These are phyloP conservation scores for Lepeophtheirus salmonis DNA, from an alignment of 1,140 invertebrate species.

Conservation along the genomic window DNA sequence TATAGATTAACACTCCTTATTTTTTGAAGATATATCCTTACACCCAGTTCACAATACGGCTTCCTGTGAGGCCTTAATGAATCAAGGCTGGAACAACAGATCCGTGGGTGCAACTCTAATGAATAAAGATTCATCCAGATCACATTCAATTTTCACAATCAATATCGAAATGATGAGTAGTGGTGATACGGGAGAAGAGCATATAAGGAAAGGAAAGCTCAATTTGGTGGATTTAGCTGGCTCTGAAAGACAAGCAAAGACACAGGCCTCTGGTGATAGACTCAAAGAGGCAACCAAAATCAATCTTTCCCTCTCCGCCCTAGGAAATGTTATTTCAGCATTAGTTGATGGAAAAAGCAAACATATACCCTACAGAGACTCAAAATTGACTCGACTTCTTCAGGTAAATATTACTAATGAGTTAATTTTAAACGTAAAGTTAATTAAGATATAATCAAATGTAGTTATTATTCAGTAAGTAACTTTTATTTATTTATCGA, in stretches of 20 bases:
- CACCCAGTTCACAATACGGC: conserved; percentile 51
- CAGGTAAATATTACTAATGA: too few species aligned
- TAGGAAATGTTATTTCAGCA: conserved; percentile 86
- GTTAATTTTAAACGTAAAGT: too few species aligned
- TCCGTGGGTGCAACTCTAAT: conserved; percentile 57
- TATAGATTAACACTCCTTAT: too few species aligned
- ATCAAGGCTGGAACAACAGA: conserved; percentile 49
- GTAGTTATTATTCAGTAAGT: too few species aligned
- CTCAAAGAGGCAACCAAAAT: conserved; percentile 87
- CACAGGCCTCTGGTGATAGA: conserved; percentile 61
- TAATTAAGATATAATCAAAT: too few species aligned
- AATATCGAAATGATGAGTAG: conserved; percentile 53
- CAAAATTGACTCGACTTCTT: conserved; percentile 70
- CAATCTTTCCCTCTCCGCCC: conserved; percentile 74
- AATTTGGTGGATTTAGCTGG: conserved; percentile 80
- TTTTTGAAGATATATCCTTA: conserved; percentile 39
- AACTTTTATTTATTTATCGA: too few species aligned
- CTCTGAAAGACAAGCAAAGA: conserved; percentile 65
- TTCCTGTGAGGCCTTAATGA: conserved; percentile 53
- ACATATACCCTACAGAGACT: conserved; percentile 80
- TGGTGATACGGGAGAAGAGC: conserved; percentile 28
- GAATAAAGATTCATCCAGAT: conserved; percentile 66
- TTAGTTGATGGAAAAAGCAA: conserved; percentile 70
- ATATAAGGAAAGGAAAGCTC: conserved; percentile 53
- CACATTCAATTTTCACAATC: conserved; percentile 79